A percentile compares a stretch with the other conserved stretches of the same genome.
phyloP scores from a whole-genome alignment of 2,888 invertebrate genomes.

The Terebella lapidaria region DNA sequence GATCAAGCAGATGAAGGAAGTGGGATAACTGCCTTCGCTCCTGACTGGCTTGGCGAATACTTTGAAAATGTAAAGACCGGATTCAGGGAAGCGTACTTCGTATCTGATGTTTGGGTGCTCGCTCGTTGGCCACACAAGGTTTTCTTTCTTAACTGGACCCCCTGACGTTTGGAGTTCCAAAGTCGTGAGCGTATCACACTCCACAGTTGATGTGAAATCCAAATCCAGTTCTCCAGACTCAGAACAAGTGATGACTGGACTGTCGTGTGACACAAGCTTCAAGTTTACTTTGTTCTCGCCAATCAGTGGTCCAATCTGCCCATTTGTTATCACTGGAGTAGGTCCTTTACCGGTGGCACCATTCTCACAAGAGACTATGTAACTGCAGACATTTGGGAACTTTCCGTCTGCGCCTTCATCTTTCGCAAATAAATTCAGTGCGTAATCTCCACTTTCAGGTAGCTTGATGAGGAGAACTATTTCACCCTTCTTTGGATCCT shows the following conservation, averaged over 20 bases:
- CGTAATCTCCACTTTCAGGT: neutral
- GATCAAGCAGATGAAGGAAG: neutral
- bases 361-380: neutral
- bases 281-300: neutral
- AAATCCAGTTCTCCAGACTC: neutral
- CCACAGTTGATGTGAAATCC: neutral
- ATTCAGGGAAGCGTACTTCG: neutral
- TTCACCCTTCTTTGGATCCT: neutral
- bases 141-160: neutral
- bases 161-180: neutral
- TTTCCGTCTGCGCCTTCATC: neutral
- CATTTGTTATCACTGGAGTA: neutral
- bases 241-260: neutral
- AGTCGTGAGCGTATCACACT: neutral
- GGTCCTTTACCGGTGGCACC: neutral
- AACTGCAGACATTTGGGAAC: neutral
- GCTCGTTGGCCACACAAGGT: neutral
- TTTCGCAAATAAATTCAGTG: neutral
- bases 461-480: neutral
- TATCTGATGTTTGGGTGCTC: neutral
- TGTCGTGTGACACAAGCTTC: neutral
- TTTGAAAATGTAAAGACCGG: neutral
- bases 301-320: neutral
- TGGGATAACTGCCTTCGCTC: neutral
- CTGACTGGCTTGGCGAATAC: neutral